Conservation (phyloP, 1,140 invertebrate species). For the Dendroctonus valens region DNA sequence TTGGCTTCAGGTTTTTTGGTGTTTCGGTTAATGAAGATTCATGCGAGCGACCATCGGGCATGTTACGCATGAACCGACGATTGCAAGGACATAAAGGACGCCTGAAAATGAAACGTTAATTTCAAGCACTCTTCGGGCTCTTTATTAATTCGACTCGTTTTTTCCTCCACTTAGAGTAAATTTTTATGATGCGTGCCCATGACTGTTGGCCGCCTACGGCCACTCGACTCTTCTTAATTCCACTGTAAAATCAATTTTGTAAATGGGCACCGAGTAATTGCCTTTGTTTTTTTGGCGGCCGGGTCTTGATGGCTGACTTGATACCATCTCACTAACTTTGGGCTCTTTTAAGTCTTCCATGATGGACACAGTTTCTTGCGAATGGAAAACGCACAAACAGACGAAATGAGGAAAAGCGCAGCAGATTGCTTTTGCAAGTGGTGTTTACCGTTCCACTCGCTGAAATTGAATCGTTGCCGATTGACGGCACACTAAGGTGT, state of each 20-base stretch:
- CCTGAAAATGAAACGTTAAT: no score
- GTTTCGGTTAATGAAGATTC: no score
- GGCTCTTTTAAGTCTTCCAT: no score
- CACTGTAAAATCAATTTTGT: slow-evolving; percentile 17
- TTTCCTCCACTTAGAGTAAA: slow-evolving; percentile 9
- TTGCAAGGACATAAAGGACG: no score
- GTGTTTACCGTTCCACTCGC: slow-evolving; percentile 18
- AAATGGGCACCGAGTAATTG: slow-evolving; percentile 22
- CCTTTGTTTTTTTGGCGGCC: slow-evolving; percentile 7
- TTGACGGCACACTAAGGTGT: slow-evolving; percentile 19
- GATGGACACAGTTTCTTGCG: no score
- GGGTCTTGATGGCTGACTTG: background rate
- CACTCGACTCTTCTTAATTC: slow-evolving; percentile 12
- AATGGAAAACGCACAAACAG: background rate
- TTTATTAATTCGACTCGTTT: slow-evolving; percentile 22
- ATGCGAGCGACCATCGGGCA: no score
- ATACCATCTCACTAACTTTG: background rate
- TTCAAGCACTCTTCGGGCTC: background rate
- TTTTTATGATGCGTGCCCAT: slow-evolving; percentile 17
- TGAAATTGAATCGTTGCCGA: slow-evolving; percentile 22
- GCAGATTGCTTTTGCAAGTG: background rate
- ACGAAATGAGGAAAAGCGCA: no score
- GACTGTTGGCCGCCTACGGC: slow-evolving; percentile 1
- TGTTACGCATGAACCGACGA: no score
- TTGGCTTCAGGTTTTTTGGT: no score